phyloP scores from a whole-genome alignment of 53 echinoderm and acorn worm genomes.

The Apostichopus leukothele region DNA sequence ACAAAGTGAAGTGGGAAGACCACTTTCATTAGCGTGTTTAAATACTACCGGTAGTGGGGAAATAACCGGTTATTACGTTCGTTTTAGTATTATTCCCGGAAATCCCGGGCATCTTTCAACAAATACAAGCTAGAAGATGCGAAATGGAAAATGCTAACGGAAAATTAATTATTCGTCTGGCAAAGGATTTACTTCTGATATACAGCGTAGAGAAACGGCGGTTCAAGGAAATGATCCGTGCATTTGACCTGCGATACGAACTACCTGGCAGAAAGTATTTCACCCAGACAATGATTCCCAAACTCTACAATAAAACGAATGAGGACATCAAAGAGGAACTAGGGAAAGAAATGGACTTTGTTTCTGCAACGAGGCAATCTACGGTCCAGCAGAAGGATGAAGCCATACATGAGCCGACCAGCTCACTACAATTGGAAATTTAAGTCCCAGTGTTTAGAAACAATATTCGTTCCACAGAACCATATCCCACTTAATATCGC shows the following conservation, averaged over 20 bases:
- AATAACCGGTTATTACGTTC: too few relatives aligned
- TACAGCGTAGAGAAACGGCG: conserved; percentile 44
- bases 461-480: conserved; percentile 42
- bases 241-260: conserved; percentile 52
- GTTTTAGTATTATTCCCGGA: too few relatives aligned
- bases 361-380: conserved; percentile 50
- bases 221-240: conserved; percentile 28
- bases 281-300: conserved; percentile 22
- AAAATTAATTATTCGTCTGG: conserved; percentile 38
- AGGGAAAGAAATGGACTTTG: background rate
- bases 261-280: conserved; percentile 37
- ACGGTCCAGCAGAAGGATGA: conserved; percentile 52
- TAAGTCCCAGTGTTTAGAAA: conserved; percentile 23
- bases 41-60: too few relatives aligned
- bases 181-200: conserved; percentile 47
- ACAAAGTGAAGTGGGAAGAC: too few relatives aligned
- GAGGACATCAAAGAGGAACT: background rate
- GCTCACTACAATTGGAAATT: conserved; percentile 53
- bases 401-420: conserved; percentile 51
- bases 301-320: conserved; percentile 15
- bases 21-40: too few relatives aligned
- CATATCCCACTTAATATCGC: conserved; percentile 27
- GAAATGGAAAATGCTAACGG: conserved; percentile 28
- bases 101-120: background rate
- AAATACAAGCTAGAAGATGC: conserved; percentile 18